These are phyloP conservation scores for Brachypterus glaber DNA, from an alignment of 2,888 invertebrate genomes.

Conservation along the genomic window DNA sequence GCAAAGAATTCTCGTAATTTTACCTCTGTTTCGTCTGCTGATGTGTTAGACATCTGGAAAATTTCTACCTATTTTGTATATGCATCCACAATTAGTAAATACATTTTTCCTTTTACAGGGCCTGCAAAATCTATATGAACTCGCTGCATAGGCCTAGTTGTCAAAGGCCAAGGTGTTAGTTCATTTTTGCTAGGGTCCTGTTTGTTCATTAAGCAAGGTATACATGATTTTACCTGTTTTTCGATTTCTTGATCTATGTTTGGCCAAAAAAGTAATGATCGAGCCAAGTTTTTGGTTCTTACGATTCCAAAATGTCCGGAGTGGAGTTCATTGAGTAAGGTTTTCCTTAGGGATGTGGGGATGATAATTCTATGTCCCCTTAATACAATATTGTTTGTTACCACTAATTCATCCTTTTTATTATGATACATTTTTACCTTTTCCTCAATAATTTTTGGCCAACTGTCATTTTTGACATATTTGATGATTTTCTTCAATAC, in stretches of 20 bases:
- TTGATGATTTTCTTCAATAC: neutral
- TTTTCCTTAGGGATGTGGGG: neutral
- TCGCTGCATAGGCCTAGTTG: conserved; percentile 1
- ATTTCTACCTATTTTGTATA: conserved; percentile 4
- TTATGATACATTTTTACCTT: neutral
- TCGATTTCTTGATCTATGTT: conserved; percentile 10
- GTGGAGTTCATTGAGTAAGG: conserved; percentile 5
- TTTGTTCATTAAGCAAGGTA: neutral
- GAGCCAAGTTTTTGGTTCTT: conserved; percentile 5
- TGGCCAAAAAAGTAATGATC: conserved; percentile 5
- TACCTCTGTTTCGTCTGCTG: neutral
- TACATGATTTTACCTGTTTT: neutral
- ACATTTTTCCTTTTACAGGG: conserved; percentile 6
- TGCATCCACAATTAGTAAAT: conserved; percentile 5
- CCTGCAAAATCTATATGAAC: conserved; percentile 11
- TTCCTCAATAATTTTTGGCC: too few relatives aligned
- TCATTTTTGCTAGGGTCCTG: conserved; percentile 5
- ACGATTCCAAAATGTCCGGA: conserved; percentile 6
- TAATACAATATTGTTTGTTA: conserved; percentile 5
- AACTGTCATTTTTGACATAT: conserved; percentile 1
- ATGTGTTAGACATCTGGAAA: neutral
- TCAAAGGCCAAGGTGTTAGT: neutral
- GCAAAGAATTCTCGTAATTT: conserved; percentile 4
- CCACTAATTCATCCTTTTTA: conserved; percentile 3
- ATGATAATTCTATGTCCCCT: conserved; percentile 10